Conservation (phyloP, 2,113 vertebrate species). For the Ranitomeya variabilis region DNA sequence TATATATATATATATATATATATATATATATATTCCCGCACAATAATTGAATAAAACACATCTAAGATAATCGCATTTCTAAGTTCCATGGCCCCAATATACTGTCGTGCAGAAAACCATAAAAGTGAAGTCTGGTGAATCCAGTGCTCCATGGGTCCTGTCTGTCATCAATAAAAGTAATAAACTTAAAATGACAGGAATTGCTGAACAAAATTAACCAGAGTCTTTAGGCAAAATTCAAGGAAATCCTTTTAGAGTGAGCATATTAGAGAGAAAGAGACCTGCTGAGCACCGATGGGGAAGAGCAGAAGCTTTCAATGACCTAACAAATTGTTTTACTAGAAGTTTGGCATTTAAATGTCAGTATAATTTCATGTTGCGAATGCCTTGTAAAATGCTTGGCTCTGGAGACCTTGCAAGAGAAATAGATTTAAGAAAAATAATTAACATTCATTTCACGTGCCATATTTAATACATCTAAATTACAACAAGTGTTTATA, state of each 20-base stretch:
- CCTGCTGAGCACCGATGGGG: not conserved
- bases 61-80: not conserved
- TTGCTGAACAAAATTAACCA: constrained; percentile 1
- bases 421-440: constrained; percentile 21
- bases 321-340: constrained; percentile 42
- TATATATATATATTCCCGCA: too few species aligned
- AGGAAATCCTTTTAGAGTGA: not conserved
- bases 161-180: not conserved
- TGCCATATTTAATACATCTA: constrained; percentile 17
- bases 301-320: constrained; percentile 24
- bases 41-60: not conserved
- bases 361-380: constrained; percentile 34
- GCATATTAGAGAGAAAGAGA: not conserved
- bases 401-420: constrained; percentile 11
- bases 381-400: constrained; percentile 34
- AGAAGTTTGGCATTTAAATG: constrained; percentile 14
- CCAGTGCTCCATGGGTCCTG: not conserved
- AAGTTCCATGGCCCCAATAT: not conserved
- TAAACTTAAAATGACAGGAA: constrained; percentile 27
- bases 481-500: constrained; percentile 43
- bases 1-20: too few species aligned
- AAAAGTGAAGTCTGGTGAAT: not conserved
- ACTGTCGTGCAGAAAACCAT: not conserved
- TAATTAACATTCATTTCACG: constrained; percentile 38
- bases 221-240: not conserved